Conservation (phyloP, 2,888 invertebrate species). For the Anodontia alba region DNA sequence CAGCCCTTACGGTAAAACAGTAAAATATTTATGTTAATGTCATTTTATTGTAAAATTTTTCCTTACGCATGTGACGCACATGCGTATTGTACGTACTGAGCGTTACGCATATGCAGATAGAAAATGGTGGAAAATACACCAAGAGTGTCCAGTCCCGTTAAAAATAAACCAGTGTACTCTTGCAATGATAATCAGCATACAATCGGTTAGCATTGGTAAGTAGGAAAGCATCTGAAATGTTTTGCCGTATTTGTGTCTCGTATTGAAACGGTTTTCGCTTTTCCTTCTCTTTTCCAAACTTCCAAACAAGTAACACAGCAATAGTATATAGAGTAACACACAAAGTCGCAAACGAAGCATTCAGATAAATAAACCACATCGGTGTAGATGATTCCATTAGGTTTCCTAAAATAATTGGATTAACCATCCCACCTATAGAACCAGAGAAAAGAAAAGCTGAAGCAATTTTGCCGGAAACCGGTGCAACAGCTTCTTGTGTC, state of each 20-base stretch:
- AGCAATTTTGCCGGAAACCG: slow-evolving; percentile 55
- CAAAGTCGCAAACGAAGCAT: not conserved
- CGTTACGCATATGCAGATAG: too few relatives aligned
- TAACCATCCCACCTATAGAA: slow-evolving; percentile 54
- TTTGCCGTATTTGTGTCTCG: slow-evolving; percentile 9
- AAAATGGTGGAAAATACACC: too few relatives aligned
- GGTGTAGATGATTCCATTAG: slow-evolving; percentile 60
- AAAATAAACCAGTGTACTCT: slow-evolving; percentile 1
- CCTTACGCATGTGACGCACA: too few relatives aligned
- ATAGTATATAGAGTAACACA: not conserved
- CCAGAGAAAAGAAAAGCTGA: slow-evolving; percentile 55
- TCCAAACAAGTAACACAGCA: not conserved
- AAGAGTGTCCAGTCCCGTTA: too few relatives aligned
- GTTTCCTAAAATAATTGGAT: slow-evolving; percentile 59
- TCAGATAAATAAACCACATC: slow-evolving; percentile 61
- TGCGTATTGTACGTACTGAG: too few relatives aligned
- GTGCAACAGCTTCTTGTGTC: slow-evolving; percentile 60
- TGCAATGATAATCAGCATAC: slow-evolving; percentile 2
- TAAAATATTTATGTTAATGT: too few relatives aligned
- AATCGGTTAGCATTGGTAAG: not conserved
- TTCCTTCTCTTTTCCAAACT: not conserved
- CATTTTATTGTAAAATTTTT: too few relatives aligned
- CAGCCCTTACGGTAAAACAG: too few relatives aligned
- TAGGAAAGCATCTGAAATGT: not conserved
- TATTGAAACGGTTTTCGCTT: slow-evolving; percentile 2